These are phyloP conservation scores for Anastrepha obliqua DNA, from an alignment of 1,140 invertebrate species.

Conservation along the genomic window DNA sequence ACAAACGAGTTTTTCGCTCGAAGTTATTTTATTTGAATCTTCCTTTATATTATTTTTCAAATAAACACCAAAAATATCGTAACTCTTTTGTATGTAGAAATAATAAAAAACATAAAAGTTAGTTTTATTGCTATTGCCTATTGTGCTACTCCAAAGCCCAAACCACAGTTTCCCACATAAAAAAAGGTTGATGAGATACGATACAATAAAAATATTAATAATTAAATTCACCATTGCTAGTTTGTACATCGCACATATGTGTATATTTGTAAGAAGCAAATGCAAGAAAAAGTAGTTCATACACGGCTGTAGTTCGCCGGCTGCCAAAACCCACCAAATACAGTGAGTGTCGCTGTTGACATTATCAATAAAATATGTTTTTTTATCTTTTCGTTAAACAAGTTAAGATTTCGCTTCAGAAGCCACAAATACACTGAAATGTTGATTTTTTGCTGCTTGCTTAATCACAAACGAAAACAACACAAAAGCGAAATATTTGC, in stretches of 20 bases:
- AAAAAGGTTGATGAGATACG: slow-evolving; percentile 42
- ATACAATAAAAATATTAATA: slow-evolving; percentile 26
- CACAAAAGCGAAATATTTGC: neutral
- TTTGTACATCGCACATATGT: neutral
- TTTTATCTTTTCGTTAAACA: neutral
- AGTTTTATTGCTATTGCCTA: neutral
- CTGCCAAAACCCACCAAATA: neutral
- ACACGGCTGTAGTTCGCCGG: neutral
- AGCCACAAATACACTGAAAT: neutral
- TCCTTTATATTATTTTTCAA: too few species aligned
- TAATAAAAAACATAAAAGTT: too few species aligned
- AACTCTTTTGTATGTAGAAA: too few species aligned
- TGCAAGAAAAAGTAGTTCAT: slow-evolving; percentile 28
- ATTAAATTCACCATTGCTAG: neutral
- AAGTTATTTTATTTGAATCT: too few species aligned
- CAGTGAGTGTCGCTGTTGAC: slow-evolving; percentile 7
- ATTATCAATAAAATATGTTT: slow-evolving; percentile 24
- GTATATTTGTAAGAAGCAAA: neutral
- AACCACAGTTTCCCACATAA: slow-evolving; percentile 13
- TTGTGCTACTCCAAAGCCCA: neutral
- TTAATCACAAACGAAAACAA: neutral
- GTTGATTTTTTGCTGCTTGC: neutral
- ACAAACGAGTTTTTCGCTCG: too few species aligned
- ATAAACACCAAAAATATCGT: too few species aligned
- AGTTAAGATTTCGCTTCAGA: neutral